These are phyloP conservation scores for Prunella himalayana DNA, from an alignment of 2,113 vertebrate species.

Conservation along the genomic window DNA sequence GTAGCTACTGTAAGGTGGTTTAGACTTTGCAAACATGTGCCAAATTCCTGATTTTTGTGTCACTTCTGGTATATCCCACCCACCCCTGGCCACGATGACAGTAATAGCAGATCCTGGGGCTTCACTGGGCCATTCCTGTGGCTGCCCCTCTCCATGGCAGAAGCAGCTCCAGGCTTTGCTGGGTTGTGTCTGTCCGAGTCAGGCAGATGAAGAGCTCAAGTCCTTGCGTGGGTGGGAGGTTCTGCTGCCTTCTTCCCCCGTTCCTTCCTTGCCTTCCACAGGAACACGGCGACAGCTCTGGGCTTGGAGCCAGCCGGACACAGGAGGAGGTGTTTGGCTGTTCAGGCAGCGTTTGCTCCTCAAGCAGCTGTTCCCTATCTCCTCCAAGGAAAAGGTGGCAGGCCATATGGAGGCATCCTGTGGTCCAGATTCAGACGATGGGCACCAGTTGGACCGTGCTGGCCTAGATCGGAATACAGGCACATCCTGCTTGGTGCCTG, in stretches of 20 bases:
- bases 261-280: conserved; percentile 21
- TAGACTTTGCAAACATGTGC: neutral
- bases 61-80: neutral
- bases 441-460: conserved; percentile 26
- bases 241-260: conserved; percentile 14
- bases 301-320: conserved; percentile 55
- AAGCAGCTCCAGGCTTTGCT: neutral
- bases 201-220: conserved; percentile 22
- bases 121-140: neutral
- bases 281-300: conserved; percentile 24
- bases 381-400: conserved; percentile 60
- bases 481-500: neutral
- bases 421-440: conserved; percentile 37
- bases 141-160: neutral
- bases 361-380: conserved; percentile 61
- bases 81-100: neutral
- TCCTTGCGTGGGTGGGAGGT: conserved; percentile 11
- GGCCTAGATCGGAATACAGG: neutral
- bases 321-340: conserved; percentile 57
- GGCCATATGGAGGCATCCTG: conserved; percentile 62
- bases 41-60: neutral
- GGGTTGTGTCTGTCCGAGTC: neutral
- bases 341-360: conserved; percentile 47
- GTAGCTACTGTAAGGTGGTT: neutral
- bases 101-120: neutral